Evolutionary conservation across 2,888 invertebrate species (phyloP).

Genomic region (Xestobium rufovillosum): DNA sequence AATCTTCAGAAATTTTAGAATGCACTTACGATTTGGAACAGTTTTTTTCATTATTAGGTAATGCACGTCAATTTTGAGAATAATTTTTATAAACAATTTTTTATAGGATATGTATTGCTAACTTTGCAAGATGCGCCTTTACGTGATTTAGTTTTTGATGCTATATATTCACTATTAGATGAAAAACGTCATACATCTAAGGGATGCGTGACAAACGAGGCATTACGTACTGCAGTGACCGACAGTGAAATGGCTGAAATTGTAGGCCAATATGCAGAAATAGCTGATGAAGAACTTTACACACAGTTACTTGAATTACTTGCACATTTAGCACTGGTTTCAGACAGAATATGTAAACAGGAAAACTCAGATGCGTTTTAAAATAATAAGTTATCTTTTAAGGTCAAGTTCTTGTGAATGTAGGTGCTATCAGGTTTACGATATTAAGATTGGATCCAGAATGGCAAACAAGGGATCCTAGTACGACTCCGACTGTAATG

Average conservation of each 20-base stretch:
- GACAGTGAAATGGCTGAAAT: conserved; percentile 1
- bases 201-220: not conserved
- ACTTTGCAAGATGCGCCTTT: not conserved
- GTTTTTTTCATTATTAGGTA: not conserved
- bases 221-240: not conserved
- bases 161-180: not conserved
- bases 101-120: not conserved
- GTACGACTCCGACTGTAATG: too few relatives aligned
- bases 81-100: not conserved
- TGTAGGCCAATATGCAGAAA: not conserved
- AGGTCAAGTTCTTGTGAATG: not conserved
- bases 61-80: too few relatives aligned
- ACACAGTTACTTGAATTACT: not conserved
- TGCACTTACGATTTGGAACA: not conserved
- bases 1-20: not conserved
- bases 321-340: not conserved
- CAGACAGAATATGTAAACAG: not conserved
- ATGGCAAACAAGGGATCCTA: conserved; percentile 1
- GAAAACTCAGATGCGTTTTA: not conserved
- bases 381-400: not conserved
- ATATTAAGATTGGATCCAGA: not conserved
- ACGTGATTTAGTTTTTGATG: not conserved
- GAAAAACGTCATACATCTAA: not conserved
- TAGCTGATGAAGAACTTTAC: not conserved
- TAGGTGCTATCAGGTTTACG: not conserved